Evolutionary conservation across 2,797 vertebrate genomes (phyloP).

Genomic region (Gallinago stenura): DNA sequence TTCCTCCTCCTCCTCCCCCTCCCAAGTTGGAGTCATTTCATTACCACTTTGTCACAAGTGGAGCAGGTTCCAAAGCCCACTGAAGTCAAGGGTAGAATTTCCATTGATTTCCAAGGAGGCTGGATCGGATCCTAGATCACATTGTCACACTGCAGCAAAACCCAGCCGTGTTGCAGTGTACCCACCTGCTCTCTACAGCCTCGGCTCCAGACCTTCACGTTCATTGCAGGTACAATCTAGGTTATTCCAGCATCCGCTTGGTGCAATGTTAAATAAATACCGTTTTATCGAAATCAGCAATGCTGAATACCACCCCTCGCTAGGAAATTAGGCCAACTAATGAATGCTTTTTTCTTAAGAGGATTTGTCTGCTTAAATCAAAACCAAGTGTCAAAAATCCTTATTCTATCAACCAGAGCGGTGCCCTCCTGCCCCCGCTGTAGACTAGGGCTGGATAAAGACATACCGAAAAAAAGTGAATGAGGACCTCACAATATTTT

Average conservation of each 20-base stretch:
- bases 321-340: constrained; percentile 50
- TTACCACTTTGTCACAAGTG: constrained; percentile 9
- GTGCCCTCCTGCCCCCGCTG: background rate
- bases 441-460: background rate
- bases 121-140: constrained; percentile 52
- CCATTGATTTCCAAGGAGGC: constrained; percentile 51
- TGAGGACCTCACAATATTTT: background rate
- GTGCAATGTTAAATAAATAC: constrained; percentile 1
- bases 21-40: background rate
- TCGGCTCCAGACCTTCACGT: background rate
- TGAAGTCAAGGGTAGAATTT: constrained; percentile 60
- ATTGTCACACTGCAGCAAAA: constrained; percentile 67
- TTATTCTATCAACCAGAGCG: background rate
- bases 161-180: constrained; percentile 16
- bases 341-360: constrained; percentile 48
- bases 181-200: background rate
- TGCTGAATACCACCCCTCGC: background rate
- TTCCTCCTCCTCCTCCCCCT: background rate
- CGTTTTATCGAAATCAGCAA: background rate
- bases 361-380: constrained; percentile 45
- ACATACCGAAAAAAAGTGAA: background rate
- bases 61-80: constrained; percentile 20
- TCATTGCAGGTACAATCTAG: background rate
- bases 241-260: background rate
- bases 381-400: constrained; percentile 10